Percentiles rank a stretch among this genome's conserved stretches.
phyloP scores from a whole-genome alignment of 1,140 invertebrate species.

The Drosophila neocordata region DNA sequence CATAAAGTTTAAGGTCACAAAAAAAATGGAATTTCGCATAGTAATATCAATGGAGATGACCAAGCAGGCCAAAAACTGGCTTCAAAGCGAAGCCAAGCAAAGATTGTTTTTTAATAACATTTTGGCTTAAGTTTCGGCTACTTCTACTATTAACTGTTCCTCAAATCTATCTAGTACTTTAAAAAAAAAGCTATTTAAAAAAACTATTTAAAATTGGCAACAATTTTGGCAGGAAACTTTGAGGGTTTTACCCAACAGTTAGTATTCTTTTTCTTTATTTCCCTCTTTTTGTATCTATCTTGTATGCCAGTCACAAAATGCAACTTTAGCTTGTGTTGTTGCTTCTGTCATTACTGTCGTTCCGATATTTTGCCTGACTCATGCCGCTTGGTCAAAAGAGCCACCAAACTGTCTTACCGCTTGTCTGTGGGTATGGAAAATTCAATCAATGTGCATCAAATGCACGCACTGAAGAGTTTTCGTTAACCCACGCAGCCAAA shows the following conservation, averaged over 20 bases:
- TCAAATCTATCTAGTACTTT: neutral
- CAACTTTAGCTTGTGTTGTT: slow-evolving; percentile 7
- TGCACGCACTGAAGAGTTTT: slow-evolving; percentile 27
- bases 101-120: no score
- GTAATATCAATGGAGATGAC: neutral
- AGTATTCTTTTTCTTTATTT: neutral
- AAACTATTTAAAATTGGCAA: neutral
- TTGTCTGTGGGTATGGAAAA: slow-evolving; percentile 25
- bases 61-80: no score
- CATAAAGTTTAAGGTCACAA: slow-evolving; percentile 1
- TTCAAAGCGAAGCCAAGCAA: no score
- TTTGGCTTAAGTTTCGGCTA: no score
- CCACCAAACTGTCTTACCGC: slow-evolving; percentile 47
- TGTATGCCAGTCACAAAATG: slow-evolving; percentile 67
- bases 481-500: slow-evolving; percentile 49
- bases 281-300: slow-evolving; percentile 11
- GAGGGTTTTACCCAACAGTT: neutral
- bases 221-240: neutral
- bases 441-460: slow-evolving; percentile 79
- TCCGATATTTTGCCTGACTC: slow-evolving; percentile 50
- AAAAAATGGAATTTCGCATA: slow-evolving; percentile 3
- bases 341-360: slow-evolving; percentile 6
- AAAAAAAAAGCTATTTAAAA: neutral
- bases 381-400: slow-evolving; percentile 53
- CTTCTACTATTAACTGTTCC: neutral